Evolutionary conservation across 2,888 invertebrate species (phyloP).

Genomic region (Diloba caeruleocephala): DNA sequence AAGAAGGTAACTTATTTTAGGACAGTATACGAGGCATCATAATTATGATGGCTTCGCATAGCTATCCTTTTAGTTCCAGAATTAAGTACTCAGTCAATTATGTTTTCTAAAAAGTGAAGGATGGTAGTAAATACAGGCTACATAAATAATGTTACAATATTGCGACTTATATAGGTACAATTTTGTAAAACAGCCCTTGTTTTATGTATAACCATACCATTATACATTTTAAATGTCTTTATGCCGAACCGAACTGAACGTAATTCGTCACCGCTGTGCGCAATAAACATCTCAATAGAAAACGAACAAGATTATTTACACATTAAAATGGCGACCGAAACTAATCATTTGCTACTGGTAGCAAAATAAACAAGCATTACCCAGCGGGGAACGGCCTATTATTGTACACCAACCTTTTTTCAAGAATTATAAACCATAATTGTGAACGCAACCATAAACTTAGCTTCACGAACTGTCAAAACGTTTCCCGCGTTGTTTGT

Average conservation of each 20-base stretch:
- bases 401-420: conserved; percentile 73
- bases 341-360: conserved; percentile 87
- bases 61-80: too few relatives aligned
- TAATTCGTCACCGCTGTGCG: conserved; percentile 62
- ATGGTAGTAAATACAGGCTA: conserved; percentile 9
- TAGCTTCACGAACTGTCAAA: conserved; percentile 74
- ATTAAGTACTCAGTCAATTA: too few relatives aligned
- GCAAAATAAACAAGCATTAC: conserved; percentile 72
- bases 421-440: conserved; percentile 74
- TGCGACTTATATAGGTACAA: conserved; percentile 26
- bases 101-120: conserved; percentile 4
- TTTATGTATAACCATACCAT: conserved; percentile 42
- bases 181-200: conserved; percentile 43
- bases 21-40: too few relatives aligned
- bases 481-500: conserved; percentile 75
- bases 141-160: conserved; percentile 39
- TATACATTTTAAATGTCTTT: conserved; percentile 41
- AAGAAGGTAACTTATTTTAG: too few relatives aligned
- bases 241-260: conserved; percentile 64
- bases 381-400: conserved; percentile 74
- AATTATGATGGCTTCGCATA: too few relatives aligned
- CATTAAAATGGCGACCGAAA: conserved; percentile 80
- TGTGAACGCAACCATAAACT: conserved; percentile 79
- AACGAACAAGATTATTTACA: conserved; percentile 80
- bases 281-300: conserved; percentile 59